phyloP scores from a whole-genome alignment of 92 coral and sea anemone species.

The Heliopora coerulea region DNA sequence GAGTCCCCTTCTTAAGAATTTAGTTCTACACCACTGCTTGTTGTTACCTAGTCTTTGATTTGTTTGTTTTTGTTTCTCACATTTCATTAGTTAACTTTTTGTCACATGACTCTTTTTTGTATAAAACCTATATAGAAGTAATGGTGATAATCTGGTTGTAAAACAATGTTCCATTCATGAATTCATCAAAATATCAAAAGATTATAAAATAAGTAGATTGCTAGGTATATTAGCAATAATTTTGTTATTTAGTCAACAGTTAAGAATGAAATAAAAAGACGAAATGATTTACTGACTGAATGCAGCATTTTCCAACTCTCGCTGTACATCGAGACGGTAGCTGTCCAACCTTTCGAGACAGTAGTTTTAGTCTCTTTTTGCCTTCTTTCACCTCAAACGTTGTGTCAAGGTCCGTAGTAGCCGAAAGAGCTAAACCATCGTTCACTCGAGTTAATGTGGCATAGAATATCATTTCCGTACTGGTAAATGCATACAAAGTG shows the following conservation, averaged over 20 bases:
- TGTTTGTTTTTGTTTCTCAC: no score
- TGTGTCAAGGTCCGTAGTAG: constrained; percentile 92
- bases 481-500: neutral
- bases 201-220: no score
- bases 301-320: constrained; percentile 71
- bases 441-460: constrained; percentile 91
- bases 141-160: no score
- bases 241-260: neutral
- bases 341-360: constrained; percentile 87
- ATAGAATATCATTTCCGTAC: constrained; percentile 69
- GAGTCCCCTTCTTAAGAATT: no score
- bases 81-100: no score
- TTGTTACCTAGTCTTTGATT: no score
- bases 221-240: no score
- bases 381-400: constrained; percentile 95
- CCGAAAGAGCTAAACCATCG: constrained; percentile 93
- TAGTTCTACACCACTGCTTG: no score
- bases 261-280: neutral
- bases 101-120: no score
- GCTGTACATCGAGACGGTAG: constrained; percentile 85
- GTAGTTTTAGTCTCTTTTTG: constrained; percentile 73
- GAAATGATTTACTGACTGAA: constrained; percentile 48
- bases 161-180: no score
- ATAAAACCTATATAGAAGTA: no score
- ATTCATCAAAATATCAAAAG: no score